Evolutionary conservation across 1,140 invertebrate species (phyloP).

Genomic region (Megalopta genalis): DNA sequence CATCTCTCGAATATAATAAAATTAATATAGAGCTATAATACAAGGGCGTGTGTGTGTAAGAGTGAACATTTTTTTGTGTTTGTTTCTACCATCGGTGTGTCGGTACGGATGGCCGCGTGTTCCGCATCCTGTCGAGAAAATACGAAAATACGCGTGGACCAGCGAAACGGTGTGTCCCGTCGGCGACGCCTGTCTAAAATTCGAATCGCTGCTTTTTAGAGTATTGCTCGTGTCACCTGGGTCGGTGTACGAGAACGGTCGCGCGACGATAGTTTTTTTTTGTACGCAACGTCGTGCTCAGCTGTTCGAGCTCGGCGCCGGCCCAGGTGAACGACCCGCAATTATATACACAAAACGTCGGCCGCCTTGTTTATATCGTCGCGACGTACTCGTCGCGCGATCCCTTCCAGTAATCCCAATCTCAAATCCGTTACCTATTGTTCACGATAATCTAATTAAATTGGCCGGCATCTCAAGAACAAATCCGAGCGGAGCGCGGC

Average conservation of each 20-base stretch:
- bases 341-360: too few relatives aligned
- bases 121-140: slow-evolving; percentile 19
- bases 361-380: too few relatives aligned
- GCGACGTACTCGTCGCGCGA: too few relatives aligned
- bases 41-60: slow-evolving; percentile 63
- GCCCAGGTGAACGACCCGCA: too few relatives aligned
- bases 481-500: slow-evolving; percentile 37
- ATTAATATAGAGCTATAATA: slow-evolving; percentile 73
- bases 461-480: slow-evolving; percentile 46
- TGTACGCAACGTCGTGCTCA: too few relatives aligned
- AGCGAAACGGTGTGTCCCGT: not conserved
- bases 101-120: slow-evolving; percentile 1
- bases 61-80: slow-evolving; percentile 20
- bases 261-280: too few relatives aligned
- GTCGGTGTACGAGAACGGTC: too few relatives aligned
- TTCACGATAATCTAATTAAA: slow-evolving; percentile 50
- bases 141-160: not conserved
- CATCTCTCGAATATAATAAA: slow-evolving; percentile 67
- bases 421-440: too few relatives aligned
- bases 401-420: too few relatives aligned
- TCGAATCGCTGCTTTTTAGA: too few relatives aligned
- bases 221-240: too few relatives aligned
- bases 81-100: not conserved
- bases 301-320: too few relatives aligned
- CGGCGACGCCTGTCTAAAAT: slow-evolving; percentile 32